Base-by-base conservation (phyloP, 2,113 vertebrate species). In the Dryoscopus gambensis region DNA sequence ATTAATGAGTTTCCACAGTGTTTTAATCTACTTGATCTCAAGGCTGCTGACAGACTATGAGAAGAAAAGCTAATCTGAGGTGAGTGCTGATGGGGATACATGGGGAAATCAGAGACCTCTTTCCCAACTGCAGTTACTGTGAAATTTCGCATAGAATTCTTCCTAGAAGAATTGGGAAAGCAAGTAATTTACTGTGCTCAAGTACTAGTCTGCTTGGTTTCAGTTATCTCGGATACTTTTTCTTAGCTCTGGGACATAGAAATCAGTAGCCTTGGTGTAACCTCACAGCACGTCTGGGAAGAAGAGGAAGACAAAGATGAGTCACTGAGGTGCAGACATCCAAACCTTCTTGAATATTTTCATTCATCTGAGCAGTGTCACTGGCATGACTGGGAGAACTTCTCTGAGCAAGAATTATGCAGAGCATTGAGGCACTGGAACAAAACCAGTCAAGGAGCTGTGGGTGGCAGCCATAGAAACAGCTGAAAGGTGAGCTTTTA, bases 11-110 rank as follows among this genome's bases (percentile, higher is more conserved):
- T 91, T 81, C 73, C 44, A 88, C 71, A 17, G 28, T 67, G 62
- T 76, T 92, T 94, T 91, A 90, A 90, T 89, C 55, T 90, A 59
- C 65, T 94, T 80, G 92, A 96, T 96, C 74, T 89, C 73, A 68
- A 47, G 57, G 60, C 85, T 87, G 65, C 68, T 96, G 90, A 94
- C 81, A 95, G 82, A 74, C 60, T 71, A 75, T 52, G 47, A 94
- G 86, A 86, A 92, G 50, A 56, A 90, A 91, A 93, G 39, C 71
- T 95, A 78, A 87, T 93, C n/a, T 84, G 73, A 89, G 76, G 64
- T 59, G 57, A 93, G 77, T 47, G 23, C 64, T 88, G 55, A 69
- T 78, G 46, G 70, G 65, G 57, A 59, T 73, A 94, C 18, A 68
- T 8, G 24, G 55, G n/a, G 64, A 94, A 97, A 80, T 86, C 37